phyloP scores from a whole-genome alignment of 1,140 invertebrate genomes.

The Aphaenogaster rudis region DNA sequence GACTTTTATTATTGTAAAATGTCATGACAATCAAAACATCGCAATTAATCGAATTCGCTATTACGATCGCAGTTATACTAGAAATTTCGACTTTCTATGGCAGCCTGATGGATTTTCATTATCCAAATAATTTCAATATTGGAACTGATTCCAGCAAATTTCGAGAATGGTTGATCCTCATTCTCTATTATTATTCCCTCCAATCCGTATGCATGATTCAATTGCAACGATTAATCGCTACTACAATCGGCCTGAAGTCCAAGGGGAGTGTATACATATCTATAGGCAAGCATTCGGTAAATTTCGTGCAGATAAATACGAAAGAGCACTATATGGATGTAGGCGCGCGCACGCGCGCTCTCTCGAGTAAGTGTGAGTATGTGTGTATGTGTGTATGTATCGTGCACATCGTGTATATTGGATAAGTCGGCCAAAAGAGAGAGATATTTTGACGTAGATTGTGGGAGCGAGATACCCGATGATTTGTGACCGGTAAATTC shows the following conservation, averaged over 20 bases:
- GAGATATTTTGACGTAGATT: constrained; percentile 24
- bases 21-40: not conserved
- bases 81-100: not conserved
- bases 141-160: not conserved
- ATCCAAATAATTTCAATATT: not conserved
- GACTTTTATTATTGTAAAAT: not conserved
- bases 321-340: not conserved
- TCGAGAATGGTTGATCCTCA: not conserved
- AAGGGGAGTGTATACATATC: constrained; percentile 41
- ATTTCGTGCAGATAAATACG: constrained; percentile 59
- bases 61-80: not conserved
- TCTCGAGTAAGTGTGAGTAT: not conserved
- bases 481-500: constrained; percentile 29
- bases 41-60: not conserved
- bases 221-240: constrained; percentile 74
- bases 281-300: constrained; percentile 16
- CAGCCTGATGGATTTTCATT: not conserved
- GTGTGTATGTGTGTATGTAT: not conserved
- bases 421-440: constrained; percentile 15
- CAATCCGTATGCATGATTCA: constrained; percentile 28
- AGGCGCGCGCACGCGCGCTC: not conserved
- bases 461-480: constrained; percentile 16
- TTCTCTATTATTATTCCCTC: constrained; percentile 1
- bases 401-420: not conserved
- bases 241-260: constrained; percentile 75